Evolutionary conservation across 1,140 invertebrate genomes (phyloP).

Genomic region (Fopius arisanus): DNA sequence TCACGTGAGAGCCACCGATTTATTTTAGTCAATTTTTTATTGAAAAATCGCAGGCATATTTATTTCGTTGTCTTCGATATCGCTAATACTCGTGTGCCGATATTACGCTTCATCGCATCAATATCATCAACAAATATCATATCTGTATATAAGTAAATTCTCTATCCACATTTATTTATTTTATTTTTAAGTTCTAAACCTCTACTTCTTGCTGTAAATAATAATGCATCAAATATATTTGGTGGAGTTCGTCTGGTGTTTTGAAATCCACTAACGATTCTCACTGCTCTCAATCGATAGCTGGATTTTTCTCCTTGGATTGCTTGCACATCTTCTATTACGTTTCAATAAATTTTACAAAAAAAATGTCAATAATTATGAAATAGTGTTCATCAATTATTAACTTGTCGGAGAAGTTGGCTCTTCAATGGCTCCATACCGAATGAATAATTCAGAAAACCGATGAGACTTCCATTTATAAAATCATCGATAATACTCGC

Average conservation of each 20-base stretch:
- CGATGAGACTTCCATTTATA: not conserved
- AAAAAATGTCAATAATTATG: not conserved
- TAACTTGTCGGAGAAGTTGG: not conserved
- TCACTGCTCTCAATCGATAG: conserved; percentile 62
- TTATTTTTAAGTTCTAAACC: conserved; percentile 60
- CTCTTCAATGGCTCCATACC: conserved; percentile 1
- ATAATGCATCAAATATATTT: conserved; percentile 43
- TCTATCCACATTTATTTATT: conserved; percentile 54
- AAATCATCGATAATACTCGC: not conserved
- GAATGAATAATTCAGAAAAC: not conserved
- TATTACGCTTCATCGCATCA: conserved; percentile 71
- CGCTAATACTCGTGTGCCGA: conserved; percentile 26
- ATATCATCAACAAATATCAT: conserved; percentile 65
- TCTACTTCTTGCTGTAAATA: conserved; percentile 63
- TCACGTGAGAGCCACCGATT: not conserved
- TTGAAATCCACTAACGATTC: conserved; percentile 58
- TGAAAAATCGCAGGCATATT: not conserved
- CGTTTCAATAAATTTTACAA: conserved; percentile 26
- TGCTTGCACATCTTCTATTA: conserved; percentile 59
- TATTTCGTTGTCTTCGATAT: not conserved
- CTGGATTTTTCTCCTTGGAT: conserved; percentile 57
- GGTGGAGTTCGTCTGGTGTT: conserved; percentile 57
- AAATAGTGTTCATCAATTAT: conserved; percentile 14
- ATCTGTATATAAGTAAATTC: conserved; percentile 48
- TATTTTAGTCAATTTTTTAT: not conserved